These are phyloP conservation scores for Melangyna quadrimaculata DNA, from an alignment of 2,888 invertebrate species.

Conservation along the genomic window DNA sequence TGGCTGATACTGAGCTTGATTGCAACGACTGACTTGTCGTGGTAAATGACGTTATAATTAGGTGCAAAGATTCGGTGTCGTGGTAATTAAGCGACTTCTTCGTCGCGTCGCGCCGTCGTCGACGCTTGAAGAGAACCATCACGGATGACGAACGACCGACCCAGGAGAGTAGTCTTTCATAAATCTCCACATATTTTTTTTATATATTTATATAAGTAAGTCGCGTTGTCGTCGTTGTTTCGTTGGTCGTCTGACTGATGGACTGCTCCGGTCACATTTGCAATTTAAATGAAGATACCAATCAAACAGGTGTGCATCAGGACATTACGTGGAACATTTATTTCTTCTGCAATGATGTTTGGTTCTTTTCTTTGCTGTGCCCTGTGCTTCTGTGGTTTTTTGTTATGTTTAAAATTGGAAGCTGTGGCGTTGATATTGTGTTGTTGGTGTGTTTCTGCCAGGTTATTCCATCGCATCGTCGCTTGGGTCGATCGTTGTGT, in stretches of 20 bases:
- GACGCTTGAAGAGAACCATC: background rate
- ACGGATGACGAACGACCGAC: background rate
- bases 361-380: background rate
- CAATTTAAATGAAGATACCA: constrained; percentile 72
- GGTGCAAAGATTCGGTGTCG: constrained; percentile 71
- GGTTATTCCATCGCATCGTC: background rate
- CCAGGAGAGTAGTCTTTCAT: constrained; percentile 51
- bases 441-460: background rate
- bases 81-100: constrained; percentile 60
- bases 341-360: constrained; percentile 25
- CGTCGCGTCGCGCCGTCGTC: background rate
- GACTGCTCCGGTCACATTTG: constrained; percentile 66
- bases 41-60: constrained; percentile 68
- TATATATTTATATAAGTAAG: background rate
- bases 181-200: constrained; percentile 35
- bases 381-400: constrained; percentile 4
- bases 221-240: background rate
- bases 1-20: constrained; percentile 56
- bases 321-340: constrained; percentile 70
- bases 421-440: constrained; percentile 17
- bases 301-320: constrained; percentile 72
- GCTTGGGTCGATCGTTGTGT: constrained; percentile 13
- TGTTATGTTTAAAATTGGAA: constrained; percentile 9
- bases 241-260: constrained; percentile 58
- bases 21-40: constrained; percentile 27